Evolutionary conservation across 1,140 invertebrate species (phyloP), one percentile per base, ranked within the genome.

Genomic region (Drosophila orena): DNA sequence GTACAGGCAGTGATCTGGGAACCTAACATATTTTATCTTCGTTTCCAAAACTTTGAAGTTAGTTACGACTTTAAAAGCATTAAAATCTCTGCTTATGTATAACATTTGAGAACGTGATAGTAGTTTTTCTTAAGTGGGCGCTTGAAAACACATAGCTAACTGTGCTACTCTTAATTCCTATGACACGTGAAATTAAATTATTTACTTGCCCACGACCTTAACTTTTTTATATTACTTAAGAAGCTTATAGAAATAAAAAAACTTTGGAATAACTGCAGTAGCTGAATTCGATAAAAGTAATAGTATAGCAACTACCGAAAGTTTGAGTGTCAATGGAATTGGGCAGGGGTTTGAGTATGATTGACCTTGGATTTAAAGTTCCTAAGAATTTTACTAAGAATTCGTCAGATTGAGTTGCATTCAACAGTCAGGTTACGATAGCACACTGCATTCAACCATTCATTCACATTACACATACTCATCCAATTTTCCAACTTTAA

Each of bases 1-100:
- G 49, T 49, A 40, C 14, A 69, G 49, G 61, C 42, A 68, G 62
- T 66, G 65, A 69, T 44, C n/a, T 53, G 20, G 37, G 43, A 47
- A 35, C 55, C 40, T 40, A 40, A 11, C 22, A 38, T 61, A 3
- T 7, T 7, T 44, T 4, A 12, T 24, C 22, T 27, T 8, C 1
- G 3, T 44, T 24, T 24, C 1, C 5, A 6, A 46, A 46, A 46
- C 22, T 46, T n/a, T 46, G 24, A 47, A 47, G 14, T 10, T 2
- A 10, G n/a, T 65, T 65, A 4, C 10, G 20, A 64, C 14, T 5
- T 20, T 12, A 7, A 43, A 15, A 12, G 8, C 10, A 22, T 37
- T 24, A 59, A 22, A 37, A 11, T 50, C 52, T 38, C 20, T n/a
- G 34, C 1, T 35, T 11, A 6, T 11, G 20, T 12, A 24, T 15